Conservation (phyloP, 2,888 invertebrate species). For the Empis stercorea region DNA sequence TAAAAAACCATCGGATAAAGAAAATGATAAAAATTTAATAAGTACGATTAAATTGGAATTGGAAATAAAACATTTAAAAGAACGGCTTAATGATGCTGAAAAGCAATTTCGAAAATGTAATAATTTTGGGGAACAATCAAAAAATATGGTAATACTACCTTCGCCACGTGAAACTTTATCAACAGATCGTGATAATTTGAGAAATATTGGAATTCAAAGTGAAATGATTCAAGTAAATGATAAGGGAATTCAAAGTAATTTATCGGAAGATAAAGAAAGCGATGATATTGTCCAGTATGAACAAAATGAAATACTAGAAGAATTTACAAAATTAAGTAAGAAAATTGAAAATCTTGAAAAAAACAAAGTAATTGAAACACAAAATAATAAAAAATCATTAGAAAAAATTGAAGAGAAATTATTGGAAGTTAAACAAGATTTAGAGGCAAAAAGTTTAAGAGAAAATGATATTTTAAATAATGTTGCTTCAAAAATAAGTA, state of each 20-base stretch:
- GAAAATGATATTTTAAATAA: not conserved
- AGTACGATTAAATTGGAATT: constrained; percentile 51
- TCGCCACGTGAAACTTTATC: too few species aligned
- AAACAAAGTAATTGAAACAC: not conserved
- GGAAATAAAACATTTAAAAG: constrained; percentile 51
- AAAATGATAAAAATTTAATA: constrained; percentile 35
- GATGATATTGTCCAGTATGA: constrained; percentile 6
- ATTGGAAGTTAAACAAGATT: constrained; percentile 1
- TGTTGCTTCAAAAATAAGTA: not conserved
- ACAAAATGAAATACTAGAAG: not conserved
- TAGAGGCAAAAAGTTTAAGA: constrained; percentile 1
- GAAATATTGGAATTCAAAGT: constrained; percentile 5
- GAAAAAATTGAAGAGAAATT: constrained; percentile 8
- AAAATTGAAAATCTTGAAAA: constrained; percentile 4
- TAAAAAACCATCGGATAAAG: constrained; percentile 16
- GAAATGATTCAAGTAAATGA: not conserved
- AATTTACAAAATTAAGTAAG: not conserved
- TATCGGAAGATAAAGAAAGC: constrained; percentile 12
- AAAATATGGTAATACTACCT: not conserved
- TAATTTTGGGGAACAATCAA: not conserved
- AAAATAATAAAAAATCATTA: constrained; percentile 5
- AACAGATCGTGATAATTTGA: not conserved
- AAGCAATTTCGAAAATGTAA: constrained; percentile 38
- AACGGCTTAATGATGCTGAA: constrained; percentile 47
- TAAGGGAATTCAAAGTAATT: constrained; percentile 14